Conservation (phyloP, 2,113 vertebrate genomes). For the Oreocharis arfaki region DNA sequence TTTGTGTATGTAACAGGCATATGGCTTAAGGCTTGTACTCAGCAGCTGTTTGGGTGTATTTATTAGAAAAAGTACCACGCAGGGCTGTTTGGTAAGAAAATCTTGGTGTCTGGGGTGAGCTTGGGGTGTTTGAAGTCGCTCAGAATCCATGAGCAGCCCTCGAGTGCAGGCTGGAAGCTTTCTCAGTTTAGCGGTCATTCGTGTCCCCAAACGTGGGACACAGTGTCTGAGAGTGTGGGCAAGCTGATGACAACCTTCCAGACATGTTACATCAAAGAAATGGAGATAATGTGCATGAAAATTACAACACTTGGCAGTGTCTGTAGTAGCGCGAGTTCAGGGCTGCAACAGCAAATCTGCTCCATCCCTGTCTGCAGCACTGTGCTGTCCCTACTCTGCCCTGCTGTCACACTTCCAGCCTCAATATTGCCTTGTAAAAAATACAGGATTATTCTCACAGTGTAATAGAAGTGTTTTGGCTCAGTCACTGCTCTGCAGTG, state of each 20-base stretch:
- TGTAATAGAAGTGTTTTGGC: rapidly evolving
- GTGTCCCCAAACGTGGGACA: neutral
- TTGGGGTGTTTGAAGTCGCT: neutral
- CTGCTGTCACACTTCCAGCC: neutral
- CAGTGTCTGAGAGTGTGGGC: neutral
- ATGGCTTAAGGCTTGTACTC: neutral
- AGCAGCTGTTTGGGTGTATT: constrained; percentile 3
- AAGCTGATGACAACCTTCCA: neutral
- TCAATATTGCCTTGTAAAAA: neutral
- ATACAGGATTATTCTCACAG: neutral
- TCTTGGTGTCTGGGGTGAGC: neutral
- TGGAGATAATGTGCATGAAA: neutral
- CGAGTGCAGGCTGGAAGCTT: neutral
- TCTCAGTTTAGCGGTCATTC: neutral
- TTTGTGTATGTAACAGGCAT: neutral
- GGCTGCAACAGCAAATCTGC: neutral
- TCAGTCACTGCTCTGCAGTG: neutral
- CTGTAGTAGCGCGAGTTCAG: neutral
- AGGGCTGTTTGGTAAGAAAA: neutral
- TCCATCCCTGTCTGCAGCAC: neutral
- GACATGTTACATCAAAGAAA: neutral
- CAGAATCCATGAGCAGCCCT: neutral
- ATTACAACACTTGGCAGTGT: neutral
- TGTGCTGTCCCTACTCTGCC: neutral
- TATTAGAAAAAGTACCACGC: neutral